Conservation (phyloP, 2,888 invertebrate genomes). For the Agrochola macilenta region DNA sequence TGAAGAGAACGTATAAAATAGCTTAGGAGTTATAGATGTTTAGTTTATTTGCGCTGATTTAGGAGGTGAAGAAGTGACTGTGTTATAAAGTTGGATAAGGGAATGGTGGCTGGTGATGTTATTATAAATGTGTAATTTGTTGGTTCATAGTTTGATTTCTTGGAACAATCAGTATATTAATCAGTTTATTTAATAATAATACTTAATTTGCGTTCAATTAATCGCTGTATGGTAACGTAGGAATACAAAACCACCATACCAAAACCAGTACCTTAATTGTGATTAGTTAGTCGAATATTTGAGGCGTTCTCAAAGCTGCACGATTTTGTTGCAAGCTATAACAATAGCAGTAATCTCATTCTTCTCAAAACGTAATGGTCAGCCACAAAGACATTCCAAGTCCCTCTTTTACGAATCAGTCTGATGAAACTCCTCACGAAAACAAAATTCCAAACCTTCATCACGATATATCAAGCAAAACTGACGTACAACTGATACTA, state of each 20-base stretch:
- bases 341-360: background rate
- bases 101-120: background rate
- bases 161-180: background rate
- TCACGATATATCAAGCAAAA: conserved; percentile 63
- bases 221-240: background rate
- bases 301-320: background rate
- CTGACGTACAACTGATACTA: conserved; percentile 63
- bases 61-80: background rate
- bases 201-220: background rate
- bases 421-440: conserved; percentile 29
- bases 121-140: background rate
- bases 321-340: background rate
- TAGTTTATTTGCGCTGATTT: conserved; percentile 14
- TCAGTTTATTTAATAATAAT: background rate
- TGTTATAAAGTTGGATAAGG: background rate
- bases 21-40: background rate
- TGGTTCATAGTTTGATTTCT: background rate
- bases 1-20: conserved; percentile 21
- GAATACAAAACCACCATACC: no score
- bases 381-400: background rate
- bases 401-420: background rate
- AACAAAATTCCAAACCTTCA: conserved; percentile 49
- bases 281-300: background rate
- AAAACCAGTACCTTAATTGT: background rate
- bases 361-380: background rate